Evolutionary conservation across 2,888 invertebrate species (phyloP).

Genomic region (Patella ulyssiponensis): DNA sequence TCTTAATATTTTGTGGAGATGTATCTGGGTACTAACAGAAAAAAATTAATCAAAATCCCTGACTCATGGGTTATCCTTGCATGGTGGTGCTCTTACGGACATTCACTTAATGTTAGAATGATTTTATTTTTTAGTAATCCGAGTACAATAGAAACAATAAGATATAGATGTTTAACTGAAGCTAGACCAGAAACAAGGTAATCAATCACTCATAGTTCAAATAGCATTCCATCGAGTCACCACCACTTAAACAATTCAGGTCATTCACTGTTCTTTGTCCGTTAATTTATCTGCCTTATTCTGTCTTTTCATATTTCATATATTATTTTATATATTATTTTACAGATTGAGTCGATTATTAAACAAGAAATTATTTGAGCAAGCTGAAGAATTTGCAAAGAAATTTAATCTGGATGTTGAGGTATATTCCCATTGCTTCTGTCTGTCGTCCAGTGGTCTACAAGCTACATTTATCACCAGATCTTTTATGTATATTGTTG

Average conservation of each 20-base stretch:
- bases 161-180: constrained; percentile 62
- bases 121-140: constrained; percentile 38
- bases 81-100: neutral
- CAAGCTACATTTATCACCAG: too few relatives aligned
- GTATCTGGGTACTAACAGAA: too few relatives aligned
- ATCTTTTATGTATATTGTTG: too few relatives aligned
- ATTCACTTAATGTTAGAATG: neutral
- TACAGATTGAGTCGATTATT: constrained; percentile 59
- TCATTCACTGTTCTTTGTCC: too few relatives aligned
- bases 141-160: constrained; percentile 43
- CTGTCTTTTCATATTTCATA: too few relatives aligned
- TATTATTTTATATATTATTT: constrained; percentile 20
- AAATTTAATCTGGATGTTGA: constrained; percentile 60
- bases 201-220: neutral
- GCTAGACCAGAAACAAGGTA: constrained; percentile 64
- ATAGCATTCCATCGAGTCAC: too few relatives aligned
- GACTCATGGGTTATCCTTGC: too few relatives aligned
- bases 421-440: constrained; percentile 30
- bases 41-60: too few relatives aligned
- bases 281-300: too few relatives aligned
- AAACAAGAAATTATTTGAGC: constrained; percentile 64
- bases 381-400: constrained; percentile 64
- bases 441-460: too few relatives aligned
- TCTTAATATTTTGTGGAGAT: too few relatives aligned
- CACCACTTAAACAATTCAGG: too few relatives aligned